Percentiles rank a stretch among this genome's conserved stretches.
Evolutionary conservation across 2,797 vertebrate genomes (phyloP).

Genomic region (Tragopan temminckii): DNA sequence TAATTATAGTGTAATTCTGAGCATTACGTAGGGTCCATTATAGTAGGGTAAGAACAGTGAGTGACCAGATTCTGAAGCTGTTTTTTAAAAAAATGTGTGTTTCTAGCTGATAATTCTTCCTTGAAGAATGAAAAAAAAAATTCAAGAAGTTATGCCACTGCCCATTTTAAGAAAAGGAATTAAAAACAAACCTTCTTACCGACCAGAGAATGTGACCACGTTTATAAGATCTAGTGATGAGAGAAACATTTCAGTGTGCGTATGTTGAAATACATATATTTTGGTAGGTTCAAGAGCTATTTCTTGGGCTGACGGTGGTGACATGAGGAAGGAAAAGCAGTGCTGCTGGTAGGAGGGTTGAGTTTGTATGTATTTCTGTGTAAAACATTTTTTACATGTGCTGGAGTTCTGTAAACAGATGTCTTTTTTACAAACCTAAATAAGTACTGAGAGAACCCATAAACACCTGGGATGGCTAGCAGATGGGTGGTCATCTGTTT

Average conservation of each 20-base stretch:
- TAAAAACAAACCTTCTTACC: neutral
- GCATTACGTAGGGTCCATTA: neutral
- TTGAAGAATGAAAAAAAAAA: neutral
- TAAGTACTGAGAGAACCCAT: neutral
- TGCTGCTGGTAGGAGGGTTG: neutral
- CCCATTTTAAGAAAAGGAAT: neutral
- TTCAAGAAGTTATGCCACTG: fast-evolving
- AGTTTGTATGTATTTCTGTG: neutral
- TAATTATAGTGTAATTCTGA: neutral
- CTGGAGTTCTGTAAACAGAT: neutral
- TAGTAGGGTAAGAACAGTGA: neutral
- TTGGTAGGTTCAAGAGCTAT: neutral
- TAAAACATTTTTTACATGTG: neutral
- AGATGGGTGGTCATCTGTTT: neutral
- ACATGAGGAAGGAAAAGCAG: neutral
- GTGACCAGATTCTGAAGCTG: neutral
- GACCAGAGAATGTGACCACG: fast-evolving
- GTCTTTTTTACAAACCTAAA: neutral
- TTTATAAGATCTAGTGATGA: neutral
- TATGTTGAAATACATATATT: fast-evolving
- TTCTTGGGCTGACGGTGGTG: neutral
- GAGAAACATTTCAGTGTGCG: neutral
- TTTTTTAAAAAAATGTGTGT: neutral
- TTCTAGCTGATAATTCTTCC: neutral
- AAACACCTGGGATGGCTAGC: constrained; percentile 9